phyloP scores from a whole-genome alignment of 1,140 invertebrate genomes.

The Riptortus pedestris region DNA sequence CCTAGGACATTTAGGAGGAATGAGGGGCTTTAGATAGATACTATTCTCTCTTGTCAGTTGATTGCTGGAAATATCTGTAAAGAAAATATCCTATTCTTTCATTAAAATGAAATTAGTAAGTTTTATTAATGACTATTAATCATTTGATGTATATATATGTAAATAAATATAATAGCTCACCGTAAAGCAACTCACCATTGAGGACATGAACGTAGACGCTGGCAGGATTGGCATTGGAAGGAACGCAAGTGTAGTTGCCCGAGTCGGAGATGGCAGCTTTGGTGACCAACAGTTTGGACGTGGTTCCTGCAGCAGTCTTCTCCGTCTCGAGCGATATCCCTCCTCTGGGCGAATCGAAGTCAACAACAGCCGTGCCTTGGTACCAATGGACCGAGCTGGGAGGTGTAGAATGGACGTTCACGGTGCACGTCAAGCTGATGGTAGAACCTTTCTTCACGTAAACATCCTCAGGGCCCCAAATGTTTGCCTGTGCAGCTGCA shows the following conservation, averaged over 20 bases:
- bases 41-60: too few species aligned
- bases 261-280: constrained; percentile 74
- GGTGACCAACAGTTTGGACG: constrained; percentile 77
- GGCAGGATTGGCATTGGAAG: constrained; percentile 75
- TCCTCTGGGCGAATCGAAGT: constrained; percentile 71
- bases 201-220: constrained; percentile 79
- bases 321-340: constrained; percentile 84
- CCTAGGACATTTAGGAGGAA: too few species aligned
- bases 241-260: constrained; percentile 80
- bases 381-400: constrained; percentile 70
- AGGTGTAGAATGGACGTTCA: constrained; percentile 75
- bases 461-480: constrained; percentile 72
- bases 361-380: constrained; percentile 65
- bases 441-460: constrained; percentile 84
- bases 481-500: constrained; percentile 73
- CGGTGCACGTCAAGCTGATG: constrained; percentile 76
- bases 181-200: constrained; percentile 54
- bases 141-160: not conserved
- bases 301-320: constrained; percentile 76
- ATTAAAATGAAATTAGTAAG: not conserved
- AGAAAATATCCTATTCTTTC: not conserved
- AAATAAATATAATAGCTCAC: not conserved
- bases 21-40: too few species aligned
- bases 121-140: not conserved
- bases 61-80: not conserved